Evolutionary conservation across 2,797 vertebrate species (phyloP).

Genomic region (Dromococcyx pavoninus): DNA sequence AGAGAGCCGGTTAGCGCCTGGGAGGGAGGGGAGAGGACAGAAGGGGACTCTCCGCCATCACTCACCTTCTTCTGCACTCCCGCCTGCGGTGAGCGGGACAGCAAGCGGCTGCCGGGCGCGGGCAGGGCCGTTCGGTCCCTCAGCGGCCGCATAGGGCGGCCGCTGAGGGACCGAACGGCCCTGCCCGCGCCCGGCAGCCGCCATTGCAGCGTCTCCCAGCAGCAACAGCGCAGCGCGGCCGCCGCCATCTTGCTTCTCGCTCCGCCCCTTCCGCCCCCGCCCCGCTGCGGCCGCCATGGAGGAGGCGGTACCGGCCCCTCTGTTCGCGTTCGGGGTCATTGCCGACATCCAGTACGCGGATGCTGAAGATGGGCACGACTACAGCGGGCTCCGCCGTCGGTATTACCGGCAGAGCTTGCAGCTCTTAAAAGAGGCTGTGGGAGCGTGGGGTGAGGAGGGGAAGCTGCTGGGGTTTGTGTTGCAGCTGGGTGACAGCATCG

Average conservation of each 20-base stretch:
- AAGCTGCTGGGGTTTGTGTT: slow-evolving; percentile 80
- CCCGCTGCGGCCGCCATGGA: not conserved
- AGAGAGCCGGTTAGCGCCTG: not conserved
- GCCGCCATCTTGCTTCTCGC: not conserved
- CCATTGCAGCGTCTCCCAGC: accelerated
- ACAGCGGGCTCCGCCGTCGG: slow-evolving; percentile 69
- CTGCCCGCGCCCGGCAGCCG: not conserved
- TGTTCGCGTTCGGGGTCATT: slow-evolving; percentile 88
- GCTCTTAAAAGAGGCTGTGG: slow-evolving; percentile 77
- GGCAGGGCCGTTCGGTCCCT: no score
- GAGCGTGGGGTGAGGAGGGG: slow-evolving; percentile 76
- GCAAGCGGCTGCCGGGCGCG: not conserved
- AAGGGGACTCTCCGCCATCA: not conserved
- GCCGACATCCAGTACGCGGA: slow-evolving; percentile 93
- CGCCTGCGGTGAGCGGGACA: not conserved
- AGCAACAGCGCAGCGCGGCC: not conserved
- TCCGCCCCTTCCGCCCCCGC: not conserved
- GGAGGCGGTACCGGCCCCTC: not conserved
- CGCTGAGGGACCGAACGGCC: not conserved
- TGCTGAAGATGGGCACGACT: slow-evolving; percentile 86
- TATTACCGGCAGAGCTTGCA: slow-evolving; percentile 86
- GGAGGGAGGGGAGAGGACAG: no score
- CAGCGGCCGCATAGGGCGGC: no score
- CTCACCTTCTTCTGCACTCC: not conserved
- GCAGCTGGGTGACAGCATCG: slow-evolving; percentile 92